Evolutionary conservation across 2,113 vertebrate genomes (phyloP).

Genomic region (Cebus imitator): DNA sequence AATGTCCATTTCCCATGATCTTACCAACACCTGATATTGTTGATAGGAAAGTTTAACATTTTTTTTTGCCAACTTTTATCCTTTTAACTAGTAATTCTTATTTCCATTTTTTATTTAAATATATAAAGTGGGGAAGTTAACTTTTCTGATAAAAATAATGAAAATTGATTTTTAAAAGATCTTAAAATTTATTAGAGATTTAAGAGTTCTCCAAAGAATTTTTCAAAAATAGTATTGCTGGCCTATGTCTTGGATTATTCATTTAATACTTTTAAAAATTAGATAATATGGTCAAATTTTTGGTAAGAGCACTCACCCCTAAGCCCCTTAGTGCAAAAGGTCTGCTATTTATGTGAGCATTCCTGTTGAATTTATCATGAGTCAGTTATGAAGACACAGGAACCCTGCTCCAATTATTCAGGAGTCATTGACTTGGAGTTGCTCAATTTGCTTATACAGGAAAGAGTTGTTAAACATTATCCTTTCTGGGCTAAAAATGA

Average conservation of each 20-base stretch:
- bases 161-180: background rate
- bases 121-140: background rate
- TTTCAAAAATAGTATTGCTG: background rate
- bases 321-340: background rate
- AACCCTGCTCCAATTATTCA: background rate
- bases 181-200: background rate
- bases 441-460: conserved; percentile 25
- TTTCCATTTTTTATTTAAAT: background rate
- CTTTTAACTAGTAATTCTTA: background rate
- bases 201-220: background rate
- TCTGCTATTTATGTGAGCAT: background rate
- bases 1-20: background rate
- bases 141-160: background rate
- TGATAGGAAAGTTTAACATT: background rate
- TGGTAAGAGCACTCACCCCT: background rate
- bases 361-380: background rate
- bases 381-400: background rate
- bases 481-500: conserved; percentile 47
- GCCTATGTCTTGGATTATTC: background rate
- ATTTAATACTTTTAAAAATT: background rate
- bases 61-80: background rate
- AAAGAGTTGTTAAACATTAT: conserved; percentile 38
- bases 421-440: background rate
- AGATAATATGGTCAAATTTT: background rate
- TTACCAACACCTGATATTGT: background rate